A percentile compares a stretch with the other conserved stretches of the same genome.
Evolutionary conservation across 2,797 vertebrate species (phyloP).

Genomic region (Sebastes nivosus): DNA sequence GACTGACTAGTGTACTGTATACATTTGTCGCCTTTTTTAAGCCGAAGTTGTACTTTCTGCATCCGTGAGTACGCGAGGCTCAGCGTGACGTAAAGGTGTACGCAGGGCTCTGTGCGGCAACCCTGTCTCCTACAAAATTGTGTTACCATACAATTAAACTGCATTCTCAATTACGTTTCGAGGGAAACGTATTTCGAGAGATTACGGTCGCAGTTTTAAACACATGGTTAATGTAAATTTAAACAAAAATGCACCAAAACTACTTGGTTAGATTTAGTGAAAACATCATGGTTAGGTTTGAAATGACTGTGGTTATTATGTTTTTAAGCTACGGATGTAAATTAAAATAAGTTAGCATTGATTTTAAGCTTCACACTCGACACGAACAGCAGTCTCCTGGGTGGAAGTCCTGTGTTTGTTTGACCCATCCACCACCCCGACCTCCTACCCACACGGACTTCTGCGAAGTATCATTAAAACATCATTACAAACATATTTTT

Average conservation of each 20-base stretch:
- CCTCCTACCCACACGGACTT: too few relatives aligned
- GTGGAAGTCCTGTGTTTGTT: too few relatives aligned
- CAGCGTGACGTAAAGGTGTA: not conserved
- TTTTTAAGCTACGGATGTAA: not conserved
- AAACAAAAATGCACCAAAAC: not conserved
- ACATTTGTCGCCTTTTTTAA: not conserved
- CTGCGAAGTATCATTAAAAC: too few relatives aligned
- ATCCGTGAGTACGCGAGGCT: not conserved
- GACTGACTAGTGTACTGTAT: not conserved
- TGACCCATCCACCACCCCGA: too few relatives aligned
- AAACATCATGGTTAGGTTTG: too few relatives aligned
- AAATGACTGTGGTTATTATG: too few relatives aligned
- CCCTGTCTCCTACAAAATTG: not conserved
- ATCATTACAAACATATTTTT: too few relatives aligned
- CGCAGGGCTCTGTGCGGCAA: not conserved
- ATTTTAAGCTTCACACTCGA: rapidly evolving
- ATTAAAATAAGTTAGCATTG: too few relatives aligned
- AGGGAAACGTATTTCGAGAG: rapidly evolving
- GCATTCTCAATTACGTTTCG: not conserved
- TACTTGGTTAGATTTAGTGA: not conserved
- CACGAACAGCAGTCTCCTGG: too few relatives aligned
- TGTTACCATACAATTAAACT: not conserved
- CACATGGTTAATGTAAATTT: not conserved
- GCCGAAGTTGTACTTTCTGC: too few relatives aligned
- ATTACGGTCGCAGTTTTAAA: not conserved